These are phyloP conservation scores for Choloepus hoffmanni DNA, from an alignment of 2,113 vertebrate genomes.

Conservation along the genomic window DNA sequence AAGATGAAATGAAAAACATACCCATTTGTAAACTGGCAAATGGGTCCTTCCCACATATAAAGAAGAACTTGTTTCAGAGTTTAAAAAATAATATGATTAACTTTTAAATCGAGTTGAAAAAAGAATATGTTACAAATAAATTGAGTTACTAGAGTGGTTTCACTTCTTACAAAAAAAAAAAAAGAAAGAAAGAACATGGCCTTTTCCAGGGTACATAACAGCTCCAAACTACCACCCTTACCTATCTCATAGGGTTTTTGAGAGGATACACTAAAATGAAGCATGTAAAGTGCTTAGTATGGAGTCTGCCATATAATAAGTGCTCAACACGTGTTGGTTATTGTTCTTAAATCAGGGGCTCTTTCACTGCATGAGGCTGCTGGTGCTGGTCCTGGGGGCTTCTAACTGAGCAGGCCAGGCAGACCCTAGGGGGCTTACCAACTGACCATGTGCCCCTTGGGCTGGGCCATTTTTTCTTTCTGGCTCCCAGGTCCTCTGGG, in stretches of 20 bases:
- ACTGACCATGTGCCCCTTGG: not conserved
- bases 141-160: conserved; percentile 70
- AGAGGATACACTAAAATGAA: not conserved
- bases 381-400: not conserved
- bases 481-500: not conserved
- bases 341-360: not conserved
- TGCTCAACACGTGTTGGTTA: not conserved
- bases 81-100: conserved; percentile 72
- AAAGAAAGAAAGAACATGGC: too few relatives aligned
- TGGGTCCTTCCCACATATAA: not conserved
- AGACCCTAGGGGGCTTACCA: not conserved
- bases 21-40: not conserved
- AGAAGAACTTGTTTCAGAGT: conserved; percentile 56
- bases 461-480: not conserved
- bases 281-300: not conserved
- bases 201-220: too few relatives aligned
- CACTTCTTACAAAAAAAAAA: too few relatives aligned
- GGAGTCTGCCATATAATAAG: not conserved
- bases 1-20: not conserved
- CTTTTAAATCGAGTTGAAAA: conserved; percentile 70
- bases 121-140: conserved; percentile 62
- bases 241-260: not conserved
- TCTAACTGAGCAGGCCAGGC: not conserved
- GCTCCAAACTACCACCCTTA: too few relatives aligned
- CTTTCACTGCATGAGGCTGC: not conserved